Evolutionary conservation across 2,888 invertebrate genomes (phyloP).

Genomic region (Papilio elwesi): DNA sequence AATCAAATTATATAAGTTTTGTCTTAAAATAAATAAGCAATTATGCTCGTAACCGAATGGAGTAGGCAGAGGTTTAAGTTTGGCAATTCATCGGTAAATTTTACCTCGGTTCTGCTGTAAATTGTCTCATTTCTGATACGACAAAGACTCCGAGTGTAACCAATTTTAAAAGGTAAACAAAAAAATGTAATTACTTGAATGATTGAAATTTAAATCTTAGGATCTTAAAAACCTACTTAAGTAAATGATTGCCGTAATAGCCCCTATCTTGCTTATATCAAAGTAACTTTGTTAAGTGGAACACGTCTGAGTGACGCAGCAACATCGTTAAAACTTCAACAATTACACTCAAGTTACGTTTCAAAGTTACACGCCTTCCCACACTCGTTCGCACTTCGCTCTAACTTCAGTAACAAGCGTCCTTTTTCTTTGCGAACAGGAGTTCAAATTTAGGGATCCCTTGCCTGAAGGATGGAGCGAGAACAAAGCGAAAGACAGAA

Average conservation of each 20-base stretch:
- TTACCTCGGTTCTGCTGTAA: too few relatives aligned
- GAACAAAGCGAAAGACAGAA: background rate
- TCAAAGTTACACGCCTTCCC: constrained; percentile 40
- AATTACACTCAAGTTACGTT: constrained; percentile 50
- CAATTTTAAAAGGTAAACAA: too few relatives aligned
- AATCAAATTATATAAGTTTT: too few relatives aligned
- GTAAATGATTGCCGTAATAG: background rate
- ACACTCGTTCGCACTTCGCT: constrained; percentile 32
- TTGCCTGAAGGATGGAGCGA: background rate
- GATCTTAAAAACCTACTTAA: background rate
- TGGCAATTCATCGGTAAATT: too few relatives aligned
- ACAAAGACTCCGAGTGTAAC: too few relatives aligned
- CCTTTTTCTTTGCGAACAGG: constrained; percentile 33
- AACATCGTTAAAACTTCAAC: constrained; percentile 53
- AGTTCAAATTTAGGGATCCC: constrained; percentile 33
- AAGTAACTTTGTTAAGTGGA: constrained; percentile 39
- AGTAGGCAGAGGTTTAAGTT: too few relatives aligned
- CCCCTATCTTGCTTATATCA: constrained; percentile 32
- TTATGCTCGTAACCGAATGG: too few relatives aligned
- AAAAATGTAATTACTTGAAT: too few relatives aligned
- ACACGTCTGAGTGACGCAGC: constrained; percentile 40
- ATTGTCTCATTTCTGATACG: too few relatives aligned
- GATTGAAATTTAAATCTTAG: background rate
- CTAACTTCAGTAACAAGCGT: constrained; percentile 40
- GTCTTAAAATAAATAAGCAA: too few relatives aligned